Evolutionary conservation across 2,797 vertebrate genomes (phyloP).

Genomic region (Cacajao melanocephalus): DNA sequence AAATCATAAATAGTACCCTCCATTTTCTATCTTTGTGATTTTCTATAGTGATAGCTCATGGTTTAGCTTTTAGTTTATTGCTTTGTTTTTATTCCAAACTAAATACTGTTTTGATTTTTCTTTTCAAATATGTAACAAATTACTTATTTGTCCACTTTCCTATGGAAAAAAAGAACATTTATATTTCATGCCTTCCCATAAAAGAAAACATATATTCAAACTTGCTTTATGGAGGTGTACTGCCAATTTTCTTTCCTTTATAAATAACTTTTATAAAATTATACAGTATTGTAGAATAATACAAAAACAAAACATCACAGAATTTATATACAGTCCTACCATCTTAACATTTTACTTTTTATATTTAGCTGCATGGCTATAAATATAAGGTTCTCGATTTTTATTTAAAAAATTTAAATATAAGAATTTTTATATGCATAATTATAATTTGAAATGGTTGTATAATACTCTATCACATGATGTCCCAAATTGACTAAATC

Average conservation of each 20-base stretch:
- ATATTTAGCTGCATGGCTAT: neutral
- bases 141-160: neutral
- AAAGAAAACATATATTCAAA: neutral
- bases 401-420: conserved; percentile 8
- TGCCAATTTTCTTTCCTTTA: conserved; percentile 10
- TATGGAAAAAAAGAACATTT: neutral
- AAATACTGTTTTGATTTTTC: neutral
- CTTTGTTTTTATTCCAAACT: neutral
- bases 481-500: neutral
- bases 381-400: neutral
- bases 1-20: neutral
- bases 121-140: neutral
- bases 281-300: neutral
- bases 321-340: neutral
- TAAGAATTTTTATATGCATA: neutral
- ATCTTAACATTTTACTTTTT: neutral
- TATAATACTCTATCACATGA: neutral
- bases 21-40: neutral
- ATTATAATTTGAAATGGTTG: neutral
- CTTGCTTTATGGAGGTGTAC: neutral
- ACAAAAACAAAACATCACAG: neutral
- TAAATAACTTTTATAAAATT: neutral
- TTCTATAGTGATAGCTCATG: neutral
- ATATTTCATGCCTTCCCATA: neutral
- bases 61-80: neutral